These are phyloP conservation scores for Bombus difficillimus DNA, from an alignment of 1,140 invertebrate genomes.

Conservation along the genomic window DNA sequence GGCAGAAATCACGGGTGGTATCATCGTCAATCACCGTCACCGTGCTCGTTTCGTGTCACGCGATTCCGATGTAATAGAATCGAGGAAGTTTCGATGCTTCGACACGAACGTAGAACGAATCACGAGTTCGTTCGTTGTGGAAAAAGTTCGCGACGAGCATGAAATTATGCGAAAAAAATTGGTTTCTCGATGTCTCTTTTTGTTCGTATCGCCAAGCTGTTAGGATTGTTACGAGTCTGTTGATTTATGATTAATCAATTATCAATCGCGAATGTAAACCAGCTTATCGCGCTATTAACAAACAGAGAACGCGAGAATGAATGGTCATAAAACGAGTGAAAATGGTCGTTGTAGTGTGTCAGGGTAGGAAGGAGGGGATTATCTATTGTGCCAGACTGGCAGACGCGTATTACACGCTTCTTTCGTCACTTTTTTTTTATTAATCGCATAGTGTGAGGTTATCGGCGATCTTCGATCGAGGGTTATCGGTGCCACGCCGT, in stretches of 20 bases:
- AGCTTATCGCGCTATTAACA: constrained; percentile 15
- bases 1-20: not conserved
- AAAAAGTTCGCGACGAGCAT: not conserved
- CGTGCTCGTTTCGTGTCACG: not conserved
- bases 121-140: not conserved
- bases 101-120: too few species aligned
- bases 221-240: not conserved
- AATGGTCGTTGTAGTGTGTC: not conserved
- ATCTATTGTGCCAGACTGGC: constrained; percentile 9
- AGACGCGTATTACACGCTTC: constrained; percentile 36
- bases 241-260: constrained; percentile 28
- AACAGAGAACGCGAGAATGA: too few species aligned
- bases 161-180: not conserved
- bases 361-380: not conserved
- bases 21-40: not conserved
- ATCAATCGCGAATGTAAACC: constrained; percentile 17
- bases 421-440: constrained; percentile 26
- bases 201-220: not conserved
- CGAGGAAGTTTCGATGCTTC: not conserved
- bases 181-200: rapidly evolving
- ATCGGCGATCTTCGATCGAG: constrained; percentile 28
- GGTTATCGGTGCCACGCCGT: constrained; percentile 15
- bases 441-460: constrained; percentile 26
- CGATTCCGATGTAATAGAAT: not conserved
- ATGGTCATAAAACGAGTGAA: not conserved